Evolutionary conservation across 2,797 vertebrate genomes (phyloP).

Genomic region (Coracias cyanogaster): DNA sequence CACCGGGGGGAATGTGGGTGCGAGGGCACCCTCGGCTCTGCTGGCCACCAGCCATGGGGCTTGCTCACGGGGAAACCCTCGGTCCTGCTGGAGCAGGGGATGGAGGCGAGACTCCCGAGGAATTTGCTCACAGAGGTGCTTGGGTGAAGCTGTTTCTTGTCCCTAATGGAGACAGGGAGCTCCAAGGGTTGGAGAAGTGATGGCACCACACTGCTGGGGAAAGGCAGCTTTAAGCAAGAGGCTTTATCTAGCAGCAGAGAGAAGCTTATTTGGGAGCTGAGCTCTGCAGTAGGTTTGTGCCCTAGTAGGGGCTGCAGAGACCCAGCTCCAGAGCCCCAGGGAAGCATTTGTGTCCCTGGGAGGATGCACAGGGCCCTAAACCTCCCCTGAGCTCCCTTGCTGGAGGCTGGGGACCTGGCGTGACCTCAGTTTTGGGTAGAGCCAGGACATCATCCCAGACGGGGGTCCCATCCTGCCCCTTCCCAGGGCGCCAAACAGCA

Average conservation of each 20-base stretch:
- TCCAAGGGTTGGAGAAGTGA: rapidly evolving
- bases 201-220: not conserved
- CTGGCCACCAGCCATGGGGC: not conserved
- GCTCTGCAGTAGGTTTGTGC: not conserved
- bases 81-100: too few relatives aligned
- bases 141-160: not conserved
- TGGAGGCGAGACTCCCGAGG: not conserved
- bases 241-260: not conserved
- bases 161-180: not conserved
- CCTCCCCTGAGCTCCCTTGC: not conserved
- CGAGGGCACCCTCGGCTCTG: not conserved
- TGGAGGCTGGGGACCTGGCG: not conserved
- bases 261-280: not conserved
- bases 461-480: not conserved
- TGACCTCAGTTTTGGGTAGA: not conserved
- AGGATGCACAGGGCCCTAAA: not conserved
- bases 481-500: not conserved
- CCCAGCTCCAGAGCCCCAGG: not conserved
- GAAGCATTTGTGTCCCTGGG: rapidly evolving
- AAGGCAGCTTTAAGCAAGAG: not conserved
- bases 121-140: not conserved
- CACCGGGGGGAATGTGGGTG: rapidly evolving
- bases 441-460: not conserved
- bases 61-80: not conserved
- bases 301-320: not conserved